Evolutionary conservation across 2,797 vertebrate genomes (phyloP), one percentile per base, ranked within the genome.

Genomic region (Adrianichthys oophorus): DNA sequence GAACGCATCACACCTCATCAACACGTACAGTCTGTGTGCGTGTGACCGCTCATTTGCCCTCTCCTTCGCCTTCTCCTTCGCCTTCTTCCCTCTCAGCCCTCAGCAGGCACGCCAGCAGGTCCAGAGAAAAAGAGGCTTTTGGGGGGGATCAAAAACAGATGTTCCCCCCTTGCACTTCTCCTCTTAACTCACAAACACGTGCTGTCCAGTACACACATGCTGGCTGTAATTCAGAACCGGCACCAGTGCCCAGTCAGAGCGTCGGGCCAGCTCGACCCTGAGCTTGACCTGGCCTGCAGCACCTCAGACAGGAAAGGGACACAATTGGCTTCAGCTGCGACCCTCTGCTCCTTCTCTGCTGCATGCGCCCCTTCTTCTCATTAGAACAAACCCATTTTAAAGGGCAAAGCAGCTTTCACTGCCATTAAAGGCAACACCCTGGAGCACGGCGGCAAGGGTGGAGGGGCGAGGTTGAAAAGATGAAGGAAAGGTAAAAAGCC

Each of bases 271-370:
- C 29, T 47, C 79, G 88, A 91, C 91, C 92, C 82, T 72, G 79
- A 79, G 72, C 78, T 76, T 90, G 89, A 92, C 90, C 90, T 43
- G 21, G 83, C 89, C 85, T 52, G 74, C 87, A 83, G 89, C 84
- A 69, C 84, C 85, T 85, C 86, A 89, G 90, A 91, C 89, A 92
- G 90, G 90, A 93, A 93, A 89, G 84, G 79, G 79, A 80, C 58
- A 29, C 87, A 91, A 92, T 92, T 90, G 91, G 87, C 87, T 91
- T 89, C 90, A 92, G 91, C 91, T 92, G 91, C 90, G 90, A 90
- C 89, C 89, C 80, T 46, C 78, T 78, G 55, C 72, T 76, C 65
- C 57, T 45, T 59, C 71, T 57, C 76, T 64, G 59, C 58, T 53
- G 52, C 54, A 15, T 26, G 0, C 24, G 46, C 52, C 75, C 57